Base-by-base conservation (phyloP, 2,797 vertebrate species). In the Perdix hodgsoniae region DNA sequence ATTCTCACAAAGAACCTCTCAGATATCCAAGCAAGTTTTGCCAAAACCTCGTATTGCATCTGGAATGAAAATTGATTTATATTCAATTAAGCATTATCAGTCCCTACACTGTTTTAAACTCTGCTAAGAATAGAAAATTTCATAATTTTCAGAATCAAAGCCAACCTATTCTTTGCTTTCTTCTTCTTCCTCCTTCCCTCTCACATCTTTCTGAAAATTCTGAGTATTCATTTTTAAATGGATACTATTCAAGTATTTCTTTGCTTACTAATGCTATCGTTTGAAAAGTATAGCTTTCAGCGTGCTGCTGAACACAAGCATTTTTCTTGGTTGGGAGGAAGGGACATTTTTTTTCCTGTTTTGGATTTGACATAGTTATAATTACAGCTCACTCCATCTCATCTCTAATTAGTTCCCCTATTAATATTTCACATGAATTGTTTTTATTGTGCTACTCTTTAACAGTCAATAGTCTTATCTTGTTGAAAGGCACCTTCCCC, bases 41-140 rank as follows among this genome's bases (percentile, higher is more conserved):
- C 22, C 44, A 87, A 88, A 83, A 64, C 24, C 3, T 83, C 33
- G 72, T 19, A 42, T 79, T 81, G 81, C 23, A 64, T 47, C 56
- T 89, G 44, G 26, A 86, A 50, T 24, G 10, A 86, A 92, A 81
- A 74, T 8, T 39, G 24, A 77, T 82, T 93, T 82, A 52, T 49
- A 90, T 85, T 81, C 23, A 74, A 24, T 66, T 80, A 80, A 73
- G 86, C 29, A 73, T 74, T 80, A 86, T 85, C 31, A 87, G 24
- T n/a, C 9, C 14, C 16, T 44, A 42, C 4, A 13, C 22, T 67
- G 64, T 82, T 86, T 63, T 73, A 83, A 77, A 75, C 10, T 9
- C 21, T 5, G 45, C 21, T 56, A 76, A 90, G 88, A 91, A 27
- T 4, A 59, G 66, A 83, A 91, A 84, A 82, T 59, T 23, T 40